Conservation (phyloP, 2,888 invertebrate genomes). For the Chrysolina americana region DNA sequence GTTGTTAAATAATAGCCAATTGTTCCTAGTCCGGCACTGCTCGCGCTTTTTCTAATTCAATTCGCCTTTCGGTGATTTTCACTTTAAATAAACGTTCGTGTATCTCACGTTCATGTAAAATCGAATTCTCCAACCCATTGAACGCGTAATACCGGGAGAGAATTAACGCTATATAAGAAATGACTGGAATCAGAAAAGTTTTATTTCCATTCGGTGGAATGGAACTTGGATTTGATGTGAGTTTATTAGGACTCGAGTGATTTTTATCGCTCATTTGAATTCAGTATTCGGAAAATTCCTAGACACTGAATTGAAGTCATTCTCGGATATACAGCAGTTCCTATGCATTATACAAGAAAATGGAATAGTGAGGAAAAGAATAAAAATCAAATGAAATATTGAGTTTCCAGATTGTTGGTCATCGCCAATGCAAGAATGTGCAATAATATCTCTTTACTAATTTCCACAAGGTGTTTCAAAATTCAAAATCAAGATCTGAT, state of each 20-base stretch:
- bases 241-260: slow-evolving; percentile 47
- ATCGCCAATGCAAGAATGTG: too few species aligned
- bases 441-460: too few species aligned
- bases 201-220: slow-evolving; percentile 41
- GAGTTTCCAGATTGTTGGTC: too few species aligned
- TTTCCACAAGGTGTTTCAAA: too few species aligned
- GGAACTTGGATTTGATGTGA: slow-evolving; percentile 43
- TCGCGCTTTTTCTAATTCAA: slow-evolving; percentile 48
- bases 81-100: slow-evolving; percentile 51
- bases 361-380: too few species aligned
- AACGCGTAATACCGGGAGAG: slow-evolving; percentile 38
- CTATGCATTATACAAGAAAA: background rate
- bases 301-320: background rate
- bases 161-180: slow-evolving; percentile 50
- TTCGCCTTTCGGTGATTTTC: slow-evolving; percentile 57
- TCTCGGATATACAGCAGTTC: background rate
- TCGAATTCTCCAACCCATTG: slow-evolving; percentile 44
- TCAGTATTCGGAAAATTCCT: slow-evolving; percentile 29
- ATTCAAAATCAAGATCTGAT: too few species aligned
- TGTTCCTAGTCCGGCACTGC: background rate
- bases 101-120: slow-evolving; percentile 50
- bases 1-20: background rate
- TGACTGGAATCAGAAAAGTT: slow-evolving; percentile 44
- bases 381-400: too few species aligned
- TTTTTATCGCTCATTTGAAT: slow-evolving; percentile 45